Conservation (phyloP, 1,140 invertebrate genomes). For the Aradophagus sp. region DNA sequence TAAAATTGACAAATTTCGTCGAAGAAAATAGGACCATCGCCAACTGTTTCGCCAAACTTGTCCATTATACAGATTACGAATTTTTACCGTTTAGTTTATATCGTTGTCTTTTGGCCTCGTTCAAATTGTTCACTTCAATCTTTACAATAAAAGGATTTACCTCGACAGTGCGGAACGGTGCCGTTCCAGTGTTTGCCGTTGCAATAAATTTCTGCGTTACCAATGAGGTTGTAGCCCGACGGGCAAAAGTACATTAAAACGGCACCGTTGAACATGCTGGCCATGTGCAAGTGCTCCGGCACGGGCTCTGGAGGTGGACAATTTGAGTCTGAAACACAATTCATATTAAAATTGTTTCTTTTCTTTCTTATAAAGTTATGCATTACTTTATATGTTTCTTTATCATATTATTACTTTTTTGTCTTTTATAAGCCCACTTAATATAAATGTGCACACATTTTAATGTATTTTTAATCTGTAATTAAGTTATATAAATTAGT, state of each 20-base stretch:
- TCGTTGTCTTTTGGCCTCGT: not conserved
- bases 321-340: constrained; percentile 62
- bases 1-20: too few species aligned
- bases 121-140: constrained; percentile 10
- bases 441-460: too few species aligned
- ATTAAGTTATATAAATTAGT: too few species aligned
- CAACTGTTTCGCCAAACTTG: too few species aligned
- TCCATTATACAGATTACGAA: too few species aligned
- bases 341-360: constrained; percentile 12
- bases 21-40: too few species aligned
- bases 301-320: constrained; percentile 57
- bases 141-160: constrained; percentile 68
- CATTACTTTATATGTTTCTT: too few species aligned
- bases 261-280: constrained; percentile 73
- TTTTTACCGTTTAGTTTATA: not conserved
- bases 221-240: constrained; percentile 77
- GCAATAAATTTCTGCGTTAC: constrained; percentile 78
- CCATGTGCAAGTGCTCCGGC: constrained; percentile 75
- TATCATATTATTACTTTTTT: too few species aligned
- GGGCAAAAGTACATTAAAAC: constrained; percentile 80
- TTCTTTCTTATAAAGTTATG: too few species aligned
- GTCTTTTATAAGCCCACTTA: too few species aligned
- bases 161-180: constrained; percentile 77
- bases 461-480: too few species aligned
- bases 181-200: constrained; percentile 79